phyloP scores from a whole-genome alignment of 2,113 vertebrate genomes.

The Setophaga petechia region DNA sequence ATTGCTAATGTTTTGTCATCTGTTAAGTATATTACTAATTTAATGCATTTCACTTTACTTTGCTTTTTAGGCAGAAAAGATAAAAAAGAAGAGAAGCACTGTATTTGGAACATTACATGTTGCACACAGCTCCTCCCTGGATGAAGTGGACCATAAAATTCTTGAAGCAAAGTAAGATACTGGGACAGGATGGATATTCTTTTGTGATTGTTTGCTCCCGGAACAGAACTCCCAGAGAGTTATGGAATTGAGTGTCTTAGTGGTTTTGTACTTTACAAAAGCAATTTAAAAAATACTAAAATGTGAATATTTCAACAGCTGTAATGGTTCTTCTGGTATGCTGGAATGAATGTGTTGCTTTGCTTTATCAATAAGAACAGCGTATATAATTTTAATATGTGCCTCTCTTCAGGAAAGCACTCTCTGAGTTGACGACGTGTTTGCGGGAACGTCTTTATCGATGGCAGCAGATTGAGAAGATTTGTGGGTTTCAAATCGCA shows the following conservation, averaged over 20 bases:
- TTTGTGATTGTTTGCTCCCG: not conserved
- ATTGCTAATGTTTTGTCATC: not conserved
- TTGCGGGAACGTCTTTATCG: constrained; percentile 95
- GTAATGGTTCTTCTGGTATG: not conserved
- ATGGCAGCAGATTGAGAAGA: constrained; percentile 99
- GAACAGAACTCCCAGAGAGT: not conserved
- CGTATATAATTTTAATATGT: not conserved
- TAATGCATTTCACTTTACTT: not conserved
- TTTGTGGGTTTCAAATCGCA: constrained; percentile 95
- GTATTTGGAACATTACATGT: constrained; percentile 97
- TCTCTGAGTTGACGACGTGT: constrained; percentile 94
- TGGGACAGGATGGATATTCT: not conserved
- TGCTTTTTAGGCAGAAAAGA: constrained; percentile 92
- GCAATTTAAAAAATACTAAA: not conserved
- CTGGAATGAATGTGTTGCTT: not conserved
- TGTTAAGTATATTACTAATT: not conserved
- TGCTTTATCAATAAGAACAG: not conserved
- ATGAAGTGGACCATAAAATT: constrained; percentile 99
- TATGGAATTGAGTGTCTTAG: not conserved
- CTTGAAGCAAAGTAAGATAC: constrained; percentile 94
- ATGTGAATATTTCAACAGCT: not conserved
- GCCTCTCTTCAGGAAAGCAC: constrained; percentile 83
- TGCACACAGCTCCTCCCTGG: constrained; percentile 96
- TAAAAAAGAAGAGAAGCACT: constrained; percentile 95
- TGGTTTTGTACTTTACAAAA: not conserved